These are phyloP conservation scores for Aphelocoma californica DNA, from an alignment of 2,797 vertebrate species.

Conservation along the genomic window DNA sequence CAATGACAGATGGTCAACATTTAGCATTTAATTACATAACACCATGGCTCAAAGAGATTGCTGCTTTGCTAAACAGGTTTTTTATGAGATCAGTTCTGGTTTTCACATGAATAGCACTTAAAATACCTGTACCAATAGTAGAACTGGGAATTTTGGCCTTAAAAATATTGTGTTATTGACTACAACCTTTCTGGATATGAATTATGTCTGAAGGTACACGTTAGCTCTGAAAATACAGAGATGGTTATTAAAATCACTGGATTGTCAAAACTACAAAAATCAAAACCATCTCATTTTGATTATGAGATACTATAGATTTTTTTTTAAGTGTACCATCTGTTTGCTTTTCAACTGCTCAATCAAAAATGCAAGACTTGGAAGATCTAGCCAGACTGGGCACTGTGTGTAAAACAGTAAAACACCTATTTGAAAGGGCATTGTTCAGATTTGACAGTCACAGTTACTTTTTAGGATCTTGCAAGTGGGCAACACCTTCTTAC, in stretches of 20 bases:
- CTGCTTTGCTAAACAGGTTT: constrained; percentile 21
- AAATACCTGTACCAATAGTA: not conserved
- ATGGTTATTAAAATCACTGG: not conserved
- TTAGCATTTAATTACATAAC: constrained; percentile 60
- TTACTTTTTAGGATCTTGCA: not conserved
- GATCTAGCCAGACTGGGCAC: not conserved
- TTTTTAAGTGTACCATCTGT: not conserved
- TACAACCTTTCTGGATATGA: not conserved
- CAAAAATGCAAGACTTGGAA: not conserved
- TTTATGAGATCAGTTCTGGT: constrained; percentile 31
- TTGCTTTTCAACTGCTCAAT: not conserved
- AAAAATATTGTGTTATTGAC: not conserved
- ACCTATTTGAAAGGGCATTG: not conserved
- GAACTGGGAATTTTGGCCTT: not conserved
- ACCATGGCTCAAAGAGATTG: constrained; percentile 5
- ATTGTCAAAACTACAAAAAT: not conserved
- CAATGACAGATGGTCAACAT: constrained; percentile 56
- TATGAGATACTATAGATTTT: not conserved
- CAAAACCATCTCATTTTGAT: not conserved
- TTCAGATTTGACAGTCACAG: not conserved
- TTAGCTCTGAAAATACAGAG: not conserved
- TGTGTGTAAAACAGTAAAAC: not conserved
- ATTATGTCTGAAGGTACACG: not conserved
- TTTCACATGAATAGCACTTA: constrained; percentile 37
- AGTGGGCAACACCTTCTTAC: not conserved